A percentile compares a stretch with the other conserved stretches of the same genome.
Evolutionary conservation across 2,113 vertebrate genomes (phyloP).

Genomic region (Pluvialis apricaria): DNA sequence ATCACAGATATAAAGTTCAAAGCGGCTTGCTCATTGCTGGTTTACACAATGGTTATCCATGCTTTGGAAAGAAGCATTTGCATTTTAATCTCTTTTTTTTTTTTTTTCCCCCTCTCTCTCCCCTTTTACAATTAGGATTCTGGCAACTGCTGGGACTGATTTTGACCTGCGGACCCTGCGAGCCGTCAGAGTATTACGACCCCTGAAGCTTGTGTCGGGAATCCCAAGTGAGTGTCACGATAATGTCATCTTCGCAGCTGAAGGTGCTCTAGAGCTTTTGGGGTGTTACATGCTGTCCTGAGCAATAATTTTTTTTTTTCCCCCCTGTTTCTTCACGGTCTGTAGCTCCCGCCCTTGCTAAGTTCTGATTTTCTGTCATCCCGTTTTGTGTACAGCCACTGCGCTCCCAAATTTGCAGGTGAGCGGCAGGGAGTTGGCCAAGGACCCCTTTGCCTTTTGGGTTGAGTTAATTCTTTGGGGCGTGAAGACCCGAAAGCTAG

Average conservation of each 20-base stretch:
- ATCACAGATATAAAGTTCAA: background rate
- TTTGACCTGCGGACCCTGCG: constrained; percentile 93
- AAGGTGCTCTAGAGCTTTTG: background rate
- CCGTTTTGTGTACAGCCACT: accelerated
- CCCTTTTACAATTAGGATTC: constrained; percentile 76
- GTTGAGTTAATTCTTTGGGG: background rate
- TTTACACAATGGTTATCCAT: accelerated
- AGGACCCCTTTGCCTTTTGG: background rate
- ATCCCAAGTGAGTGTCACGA: constrained; percentile 88
- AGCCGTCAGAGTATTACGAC: constrained; percentile 91
- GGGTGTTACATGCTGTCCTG: accelerated
- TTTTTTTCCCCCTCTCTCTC: background rate
- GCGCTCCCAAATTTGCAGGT: background rate
- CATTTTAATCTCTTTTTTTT: background rate
- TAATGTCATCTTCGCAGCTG: accelerated
- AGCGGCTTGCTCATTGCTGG: background rate
- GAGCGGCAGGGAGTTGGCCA: background rate
- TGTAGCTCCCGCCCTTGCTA: background rate
- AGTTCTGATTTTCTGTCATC: background rate
- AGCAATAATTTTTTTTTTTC: background rate
- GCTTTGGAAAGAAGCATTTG: background rate
- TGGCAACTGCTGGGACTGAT: constrained; percentile 90
- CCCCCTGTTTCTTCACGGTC: accelerated
- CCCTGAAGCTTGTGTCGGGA: constrained; percentile 93
- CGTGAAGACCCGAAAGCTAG: background rate